Evolutionary conservation across 2,797 vertebrate genomes (phyloP).

Genomic region (Pangasius krempfi): DNA sequence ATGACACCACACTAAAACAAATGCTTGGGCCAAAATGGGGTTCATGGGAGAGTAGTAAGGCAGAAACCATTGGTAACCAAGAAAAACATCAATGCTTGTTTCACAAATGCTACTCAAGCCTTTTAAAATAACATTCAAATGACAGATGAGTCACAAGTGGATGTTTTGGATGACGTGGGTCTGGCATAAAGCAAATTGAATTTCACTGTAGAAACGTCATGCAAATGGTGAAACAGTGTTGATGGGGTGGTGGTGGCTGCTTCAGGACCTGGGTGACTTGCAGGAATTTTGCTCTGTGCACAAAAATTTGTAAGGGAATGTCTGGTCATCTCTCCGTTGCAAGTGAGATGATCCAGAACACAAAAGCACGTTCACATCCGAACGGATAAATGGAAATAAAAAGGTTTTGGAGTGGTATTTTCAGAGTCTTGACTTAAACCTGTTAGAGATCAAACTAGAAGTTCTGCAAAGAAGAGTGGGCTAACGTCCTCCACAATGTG

Average conservation of each 20-base stretch:
- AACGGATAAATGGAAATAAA: not conserved
- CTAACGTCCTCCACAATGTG: not conserved
- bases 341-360: not conserved
- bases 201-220: not conserved
- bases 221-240: not conserved
- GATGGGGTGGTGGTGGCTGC: not conserved
- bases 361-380: not conserved
- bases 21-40: not conserved
- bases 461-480: not conserved
- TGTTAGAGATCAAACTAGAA: not conserved
- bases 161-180: not conserved
- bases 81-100: not conserved
- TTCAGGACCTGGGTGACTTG: not conserved
- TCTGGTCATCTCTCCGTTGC: not conserved
- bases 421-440: not conserved
- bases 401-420: not conserved
- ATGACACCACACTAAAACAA: not conserved
- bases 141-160: conserved; percentile 14
- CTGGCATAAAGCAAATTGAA: not conserved
- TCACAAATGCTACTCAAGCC: not conserved
- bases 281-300: not conserved
- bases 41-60: not conserved
- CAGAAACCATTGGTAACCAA: conserved; percentile 14
- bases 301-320: not conserved
- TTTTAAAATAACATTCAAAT: conserved; percentile 24